Percentiles rank a stretch among this genome's conserved stretches.
These are phyloP conservation scores for Telmatherina bonti DNA, from an alignment of 2,797 vertebrate genomes.

Conservation along the genomic window DNA sequence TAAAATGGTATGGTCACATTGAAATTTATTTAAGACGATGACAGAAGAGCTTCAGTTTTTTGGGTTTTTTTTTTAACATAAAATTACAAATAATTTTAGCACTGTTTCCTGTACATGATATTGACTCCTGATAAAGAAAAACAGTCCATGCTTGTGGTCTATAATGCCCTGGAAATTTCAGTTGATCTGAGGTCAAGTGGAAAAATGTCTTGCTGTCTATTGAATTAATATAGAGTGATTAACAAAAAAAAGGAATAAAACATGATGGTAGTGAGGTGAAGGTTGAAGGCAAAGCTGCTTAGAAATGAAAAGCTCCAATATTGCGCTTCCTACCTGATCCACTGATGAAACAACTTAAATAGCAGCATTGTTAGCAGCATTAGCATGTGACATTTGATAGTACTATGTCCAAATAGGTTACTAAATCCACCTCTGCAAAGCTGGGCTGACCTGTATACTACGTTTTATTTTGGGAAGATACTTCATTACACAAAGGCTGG, in stretches of 20 bases:
- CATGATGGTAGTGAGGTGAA: no score
- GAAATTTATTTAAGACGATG: no score
- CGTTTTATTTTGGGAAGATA: background rate
- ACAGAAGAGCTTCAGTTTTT: no score
- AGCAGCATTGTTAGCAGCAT: conserved; percentile 14
- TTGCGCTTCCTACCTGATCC: background rate
- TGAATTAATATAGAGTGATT: background rate
- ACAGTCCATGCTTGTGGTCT: no score
- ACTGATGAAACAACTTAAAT: background rate
- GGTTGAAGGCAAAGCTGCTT: background rate
- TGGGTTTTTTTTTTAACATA: no score
- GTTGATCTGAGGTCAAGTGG: no score
- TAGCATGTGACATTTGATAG: conserved; percentile 16
- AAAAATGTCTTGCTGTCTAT: background rate
- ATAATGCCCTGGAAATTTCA: no score
- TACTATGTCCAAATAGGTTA: conserved; percentile 9
- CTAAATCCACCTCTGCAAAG: background rate
- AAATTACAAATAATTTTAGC: no score
- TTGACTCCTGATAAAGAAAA: no score
- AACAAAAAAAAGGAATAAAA: background rate
- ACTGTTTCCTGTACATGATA: no score
- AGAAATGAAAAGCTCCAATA: background rate
- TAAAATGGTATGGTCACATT: background rate
- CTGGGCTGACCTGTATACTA: background rate
- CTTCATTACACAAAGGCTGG: background rate